phyloP scores from a whole-genome alignment of 2,113 vertebrate species.

The Burhinus bistriatus region DNA sequence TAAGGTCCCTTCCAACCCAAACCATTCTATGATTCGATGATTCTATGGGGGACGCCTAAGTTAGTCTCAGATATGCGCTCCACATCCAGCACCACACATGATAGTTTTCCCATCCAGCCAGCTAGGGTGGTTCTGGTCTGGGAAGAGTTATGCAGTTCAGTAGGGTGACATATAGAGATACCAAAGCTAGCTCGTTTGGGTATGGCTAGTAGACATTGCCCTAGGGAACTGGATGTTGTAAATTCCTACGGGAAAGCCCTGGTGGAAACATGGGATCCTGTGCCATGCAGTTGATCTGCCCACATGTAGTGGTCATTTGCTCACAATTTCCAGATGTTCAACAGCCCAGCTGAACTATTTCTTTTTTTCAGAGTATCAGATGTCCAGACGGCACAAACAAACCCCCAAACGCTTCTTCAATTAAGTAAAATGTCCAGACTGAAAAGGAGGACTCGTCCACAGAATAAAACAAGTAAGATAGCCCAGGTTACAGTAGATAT shows the following conservation, averaged over 20 bases:
- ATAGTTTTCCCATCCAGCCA: background rate
- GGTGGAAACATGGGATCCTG: background rate
- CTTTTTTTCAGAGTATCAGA: background rate
- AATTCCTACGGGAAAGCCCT: background rate
- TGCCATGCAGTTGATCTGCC: background rate
- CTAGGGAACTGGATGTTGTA: background rate
- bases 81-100: background rate
- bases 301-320: background rate
- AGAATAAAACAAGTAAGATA: background rate
- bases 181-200: background rate
- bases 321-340: background rate
- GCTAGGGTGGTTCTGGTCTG: background rate
- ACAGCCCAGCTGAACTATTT: background rate
- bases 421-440: background rate
- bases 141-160: background rate
- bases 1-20: background rate
- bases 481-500: background rate
- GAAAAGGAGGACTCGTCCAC: background rate
- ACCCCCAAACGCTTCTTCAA: background rate
- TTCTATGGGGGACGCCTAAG: rapidly evolving
- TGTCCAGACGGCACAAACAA: background rate
- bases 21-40: background rate
- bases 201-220: background rate
- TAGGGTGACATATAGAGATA: background rate
- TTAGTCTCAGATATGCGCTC: background rate